Base-by-base conservation (phyloP, 2,888 invertebrate species). In the Drosophila putrida region DNA sequence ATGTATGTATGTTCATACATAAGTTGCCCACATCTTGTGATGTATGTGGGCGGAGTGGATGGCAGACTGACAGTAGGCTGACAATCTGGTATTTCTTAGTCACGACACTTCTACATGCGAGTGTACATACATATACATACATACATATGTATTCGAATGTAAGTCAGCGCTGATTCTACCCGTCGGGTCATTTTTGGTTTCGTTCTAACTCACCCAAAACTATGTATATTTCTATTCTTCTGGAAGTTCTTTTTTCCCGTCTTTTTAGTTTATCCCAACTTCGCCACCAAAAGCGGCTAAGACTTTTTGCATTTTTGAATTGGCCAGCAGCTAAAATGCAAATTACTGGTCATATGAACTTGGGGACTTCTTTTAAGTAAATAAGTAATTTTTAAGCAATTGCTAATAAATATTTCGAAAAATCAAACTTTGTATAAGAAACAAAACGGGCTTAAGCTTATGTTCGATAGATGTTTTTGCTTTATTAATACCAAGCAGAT, bases 11-110 rank as follows among this genome's bases (percentile, higher is more conserved):
- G n/a, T n/a, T n/a, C n/a, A n/a, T n/a, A n/a, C n/a, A 62, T 38
- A 68, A 55, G 46, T 67, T 77, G 75, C 74, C 75, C 78, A 75
- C 78, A 63, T 74, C 57, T 58, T 49, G 33, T 38, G 27, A 10
- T 47, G 9, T 31, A 53, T 58, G 78, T 75, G 54, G 75, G 75
- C 78, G 75, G 44, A 46, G 61, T 57, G 62, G 59, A 72, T 72
- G 53, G 53, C 60, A 62, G 57, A 39, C 70, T 70, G 46, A 57
- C 54, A 55, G 54, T 41, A 43, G 70, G 38, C 70, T 35, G 55
- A 44, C 55, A 57, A 46, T 35, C 36, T 46, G 55, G 55, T 72
- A 38, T 36, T 43, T 41, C 43, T 43, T 55, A 36, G 36, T 15
- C 28, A 11, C 25, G 27, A 36, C 33, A 46, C 58, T 31, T 47